Evolutionary conservation across 2,888 invertebrate genomes (phyloP).

Genomic region (Pristionchus entomophagus): DNA sequence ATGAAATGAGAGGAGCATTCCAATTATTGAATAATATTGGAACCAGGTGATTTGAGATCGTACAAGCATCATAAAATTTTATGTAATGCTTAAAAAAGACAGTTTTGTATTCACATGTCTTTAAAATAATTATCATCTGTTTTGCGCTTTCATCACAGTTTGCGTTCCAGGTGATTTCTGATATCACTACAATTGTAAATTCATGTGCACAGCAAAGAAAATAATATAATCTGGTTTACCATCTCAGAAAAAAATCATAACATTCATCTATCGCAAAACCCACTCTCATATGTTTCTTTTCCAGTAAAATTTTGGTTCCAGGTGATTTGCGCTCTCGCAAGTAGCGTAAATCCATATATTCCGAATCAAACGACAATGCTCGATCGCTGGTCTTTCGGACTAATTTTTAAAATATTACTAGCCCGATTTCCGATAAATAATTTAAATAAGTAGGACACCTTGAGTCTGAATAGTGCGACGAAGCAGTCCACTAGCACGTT

Average conservation of each 20-base stretch:
- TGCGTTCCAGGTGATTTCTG: neutral
- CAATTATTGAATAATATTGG: neutral
- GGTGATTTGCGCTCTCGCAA: too few species aligned
- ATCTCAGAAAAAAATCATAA: neutral
- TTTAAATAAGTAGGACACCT: slow-evolving; percentile 81
- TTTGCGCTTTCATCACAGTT: neutral
- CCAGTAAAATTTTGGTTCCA: too few species aligned
- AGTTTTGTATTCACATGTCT: too few species aligned
- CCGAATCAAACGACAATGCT: too few species aligned
- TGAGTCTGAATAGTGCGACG: slow-evolving; percentile 95
- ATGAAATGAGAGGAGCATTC: too few species aligned
- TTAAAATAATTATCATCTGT: too few species aligned
- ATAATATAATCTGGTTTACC: neutral
- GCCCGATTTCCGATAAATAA: neutral
- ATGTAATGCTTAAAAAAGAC: too few species aligned
- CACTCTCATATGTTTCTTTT: too few species aligned
- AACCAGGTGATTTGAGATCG: neutral
- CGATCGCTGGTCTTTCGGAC: too few species aligned
- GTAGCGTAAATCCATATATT: too few species aligned
- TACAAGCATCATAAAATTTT: neutral
- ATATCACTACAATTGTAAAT: neutral
- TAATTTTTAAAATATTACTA: too few species aligned
- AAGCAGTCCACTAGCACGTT: slow-evolving; percentile 98
- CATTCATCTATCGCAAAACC: neutral
- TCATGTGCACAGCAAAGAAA: neutral